Conservation (phyloP, 2,888 invertebrate genomes). For the Drosophila ezoana region DNA sequence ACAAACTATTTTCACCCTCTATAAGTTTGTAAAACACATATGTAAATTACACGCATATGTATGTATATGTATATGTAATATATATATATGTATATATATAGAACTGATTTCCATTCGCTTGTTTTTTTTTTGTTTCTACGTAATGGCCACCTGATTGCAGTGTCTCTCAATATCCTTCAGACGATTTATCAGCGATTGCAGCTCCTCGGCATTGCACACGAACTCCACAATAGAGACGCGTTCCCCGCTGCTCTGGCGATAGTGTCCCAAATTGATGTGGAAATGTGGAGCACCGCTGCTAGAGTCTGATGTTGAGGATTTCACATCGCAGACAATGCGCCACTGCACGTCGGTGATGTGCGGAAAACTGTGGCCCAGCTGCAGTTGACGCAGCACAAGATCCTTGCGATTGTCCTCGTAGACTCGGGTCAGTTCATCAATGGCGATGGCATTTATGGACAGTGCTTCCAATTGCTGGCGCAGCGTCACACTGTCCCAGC, state of each 20-base stretch:
- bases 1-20: slow-evolving; percentile 37
- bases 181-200: slow-evolving; percentile 84
- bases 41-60: slow-evolving; percentile 25
- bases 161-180: slow-evolving; percentile 84
- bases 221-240: slow-evolving; percentile 83
- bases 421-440: slow-evolving; percentile 80
- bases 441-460: slow-evolving; percentile 60
- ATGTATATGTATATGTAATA: slow-evolving; percentile 8
- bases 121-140: slow-evolving; percentile 15
- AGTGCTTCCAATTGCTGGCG: slow-evolving; percentile 78
- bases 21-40: slow-evolving; percentile 38
- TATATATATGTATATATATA: neutral
- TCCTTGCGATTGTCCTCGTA: slow-evolving; percentile 83
- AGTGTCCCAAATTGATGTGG: slow-evolving; percentile 83
- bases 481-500: slow-evolving; percentile 73
- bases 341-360: slow-evolving; percentile 84
- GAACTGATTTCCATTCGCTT: too few species aligned
- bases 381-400: slow-evolving; percentile 79
- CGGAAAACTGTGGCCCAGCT: slow-evolving; percentile 81
- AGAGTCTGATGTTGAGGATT: slow-evolving; percentile 81
- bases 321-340: slow-evolving; percentile 83
- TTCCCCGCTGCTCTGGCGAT: slow-evolving; percentile 80
- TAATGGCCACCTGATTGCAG: slow-evolving; percentile 75
- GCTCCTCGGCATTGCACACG: slow-evolving; percentile 84
- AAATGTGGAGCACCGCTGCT: slow-evolving; percentile 82